Conservation (phyloP, 2,888 invertebrate genomes). For the Formica aserva region DNA sequence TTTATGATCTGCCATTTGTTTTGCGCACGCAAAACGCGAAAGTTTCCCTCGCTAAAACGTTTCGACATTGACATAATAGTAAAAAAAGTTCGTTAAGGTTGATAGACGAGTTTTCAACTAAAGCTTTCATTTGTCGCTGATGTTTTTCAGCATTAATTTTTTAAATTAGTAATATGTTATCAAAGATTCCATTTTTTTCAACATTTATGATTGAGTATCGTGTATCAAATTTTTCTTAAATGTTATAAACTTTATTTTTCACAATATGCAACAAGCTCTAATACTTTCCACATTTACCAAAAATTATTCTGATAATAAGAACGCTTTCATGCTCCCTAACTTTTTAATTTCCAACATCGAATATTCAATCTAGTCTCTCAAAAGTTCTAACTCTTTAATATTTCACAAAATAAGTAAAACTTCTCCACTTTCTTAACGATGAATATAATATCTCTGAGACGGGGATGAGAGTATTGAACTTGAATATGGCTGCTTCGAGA, state of each 20-base stretch:
- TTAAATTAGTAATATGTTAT: background rate
- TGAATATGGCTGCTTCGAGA: conserved; percentile 22
- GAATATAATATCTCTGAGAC: background rate
- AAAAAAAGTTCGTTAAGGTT: background rate
- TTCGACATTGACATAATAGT: background rate
- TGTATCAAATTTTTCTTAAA: background rate
- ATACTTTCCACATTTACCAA: background rate
- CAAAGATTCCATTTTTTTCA: background rate
- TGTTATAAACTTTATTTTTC: background rate
- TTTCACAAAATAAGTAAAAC: conserved; percentile 21
- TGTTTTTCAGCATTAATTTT: background rate
- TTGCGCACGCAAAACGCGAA: background rate
- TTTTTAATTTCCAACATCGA: conserved; percentile 26
- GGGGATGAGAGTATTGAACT: conserved; percentile 13
- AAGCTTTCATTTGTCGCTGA: background rate
- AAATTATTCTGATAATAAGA: background rate
- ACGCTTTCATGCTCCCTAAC: conserved; percentile 3
- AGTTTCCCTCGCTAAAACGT: background rate
- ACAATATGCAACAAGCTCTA: no score
- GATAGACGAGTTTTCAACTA: background rate
- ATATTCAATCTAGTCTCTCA: background rate
- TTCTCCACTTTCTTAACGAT: conserved; percentile 8
- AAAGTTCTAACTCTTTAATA: conserved; percentile 30
- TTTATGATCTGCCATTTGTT: conserved; percentile 53
- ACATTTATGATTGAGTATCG: background rate